Conservation (phyloP, 2,888 invertebrate genomes). For the Nematopogon swammerdamellus region DNA sequence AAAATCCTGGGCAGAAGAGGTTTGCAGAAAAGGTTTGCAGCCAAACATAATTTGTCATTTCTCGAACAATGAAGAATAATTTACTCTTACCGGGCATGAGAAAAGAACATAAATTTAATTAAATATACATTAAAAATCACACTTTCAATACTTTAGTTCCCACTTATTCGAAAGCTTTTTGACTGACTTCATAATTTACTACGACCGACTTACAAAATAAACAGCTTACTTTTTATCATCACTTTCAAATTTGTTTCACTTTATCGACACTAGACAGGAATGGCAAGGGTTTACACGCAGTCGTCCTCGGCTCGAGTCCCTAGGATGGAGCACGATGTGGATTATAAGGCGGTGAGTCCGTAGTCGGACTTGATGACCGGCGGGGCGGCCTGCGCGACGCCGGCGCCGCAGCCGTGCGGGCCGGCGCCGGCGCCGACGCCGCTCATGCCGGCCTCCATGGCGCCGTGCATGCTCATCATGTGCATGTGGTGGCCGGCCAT, state of each 20-base stretch:
- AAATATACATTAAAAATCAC: not conserved
- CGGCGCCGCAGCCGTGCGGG: slow-evolving; percentile 47
- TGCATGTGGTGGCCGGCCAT: slow-evolving; percentile 52
- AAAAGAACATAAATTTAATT: not conserved
- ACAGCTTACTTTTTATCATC: not conserved
- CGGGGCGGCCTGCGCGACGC: slow-evolving; percentile 36
- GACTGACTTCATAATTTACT: not conserved
- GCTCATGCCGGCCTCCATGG: slow-evolving; percentile 48
- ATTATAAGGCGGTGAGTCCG: slow-evolving; percentile 74
- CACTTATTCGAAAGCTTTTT: not conserved
- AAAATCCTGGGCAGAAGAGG: too few relatives aligned
- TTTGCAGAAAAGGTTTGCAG: too few relatives aligned
- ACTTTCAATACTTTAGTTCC: not conserved
- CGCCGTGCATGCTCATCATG: slow-evolving; percentile 46
- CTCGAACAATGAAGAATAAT: too few relatives aligned
- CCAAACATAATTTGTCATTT: too few relatives aligned
- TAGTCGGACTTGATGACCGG: slow-evolving; percentile 82
- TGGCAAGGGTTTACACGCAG: not conserved
- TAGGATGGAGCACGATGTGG: slow-evolving; percentile 12
- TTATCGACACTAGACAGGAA: not conserved
- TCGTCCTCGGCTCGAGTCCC: not conserved
- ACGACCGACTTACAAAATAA: not conserved
- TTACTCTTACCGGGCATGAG: too few relatives aligned
- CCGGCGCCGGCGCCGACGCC: slow-evolving; percentile 47
- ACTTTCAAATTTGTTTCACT: not conserved